Percentiles rank a stretch among this genome's conserved stretches.
Conservation (phyloP, 2,797 vertebrate species). For the Vespertilio murinus region DNA sequence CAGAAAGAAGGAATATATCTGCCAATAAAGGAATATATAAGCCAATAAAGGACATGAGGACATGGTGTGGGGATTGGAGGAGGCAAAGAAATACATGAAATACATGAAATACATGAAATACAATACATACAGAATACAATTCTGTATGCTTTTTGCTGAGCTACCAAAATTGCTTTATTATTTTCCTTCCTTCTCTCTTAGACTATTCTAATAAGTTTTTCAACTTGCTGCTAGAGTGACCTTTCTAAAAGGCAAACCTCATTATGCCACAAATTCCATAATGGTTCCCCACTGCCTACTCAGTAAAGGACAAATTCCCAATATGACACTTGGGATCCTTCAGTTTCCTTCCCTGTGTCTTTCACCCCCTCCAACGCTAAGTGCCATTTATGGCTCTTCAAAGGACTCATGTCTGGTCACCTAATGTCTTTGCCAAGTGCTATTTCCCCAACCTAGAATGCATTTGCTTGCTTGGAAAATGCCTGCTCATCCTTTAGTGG, state of each 20-base stretch:
- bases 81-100: not conserved
- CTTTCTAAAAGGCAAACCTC: slow-evolving; percentile 50
- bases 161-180: not conserved
- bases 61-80: not conserved
- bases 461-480: slow-evolving; percentile 17
- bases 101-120: not conserved
- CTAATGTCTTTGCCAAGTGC: not conserved
- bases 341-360: not conserved
- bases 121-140: too few relatives aligned
- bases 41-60: not conserved
- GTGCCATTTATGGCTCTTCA: slow-evolving; percentile 12
- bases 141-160: not conserved
- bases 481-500: not conserved
- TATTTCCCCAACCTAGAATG: not conserved
- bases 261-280: not conserved
- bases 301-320: slow-evolving; percentile 22
- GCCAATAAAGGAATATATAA: too few relatives aligned
- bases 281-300: not conserved
- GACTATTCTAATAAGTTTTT: not conserved
- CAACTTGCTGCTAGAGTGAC: not conserved
- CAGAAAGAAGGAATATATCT: not conserved
- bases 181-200: not conserved
- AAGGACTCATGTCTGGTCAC: not conserved
- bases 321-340: not conserved
- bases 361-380: not conserved